phyloP scores from a whole-genome alignment of 2,113 vertebrate species.

The Boleophthalmus pectinirostris region DNA sequence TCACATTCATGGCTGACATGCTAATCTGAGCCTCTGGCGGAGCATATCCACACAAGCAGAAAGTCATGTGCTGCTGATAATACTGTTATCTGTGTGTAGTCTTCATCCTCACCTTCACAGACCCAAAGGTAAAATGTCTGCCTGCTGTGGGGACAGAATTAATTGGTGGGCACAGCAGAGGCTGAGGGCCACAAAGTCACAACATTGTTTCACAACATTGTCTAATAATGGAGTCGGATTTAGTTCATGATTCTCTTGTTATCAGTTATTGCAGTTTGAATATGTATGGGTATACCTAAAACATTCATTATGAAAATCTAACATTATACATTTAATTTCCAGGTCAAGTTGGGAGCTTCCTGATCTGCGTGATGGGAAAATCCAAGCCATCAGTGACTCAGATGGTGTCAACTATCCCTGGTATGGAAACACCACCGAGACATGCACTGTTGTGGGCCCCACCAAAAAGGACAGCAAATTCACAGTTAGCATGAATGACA shows the following conservation, averaged over 20 bases:
- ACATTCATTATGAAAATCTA: background rate
- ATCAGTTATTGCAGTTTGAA: background rate
- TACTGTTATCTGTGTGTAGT: conserved; percentile 54
- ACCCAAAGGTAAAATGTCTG: conserved; percentile 57
- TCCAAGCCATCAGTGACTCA: conserved; percentile 94
- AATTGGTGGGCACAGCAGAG: conserved; percentile 31
- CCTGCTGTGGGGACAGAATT: conserved; percentile 46
- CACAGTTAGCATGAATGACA: conserved; percentile 97
- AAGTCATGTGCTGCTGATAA: conserved; percentile 59
- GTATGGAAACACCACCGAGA: conserved; percentile 98
- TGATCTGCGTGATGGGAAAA: conserved; percentile 86
- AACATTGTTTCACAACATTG: background rate
- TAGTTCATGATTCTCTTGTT: conserved; percentile 6
- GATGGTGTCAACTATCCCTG: conserved; percentile 97
- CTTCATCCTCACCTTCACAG: conserved; percentile 47
- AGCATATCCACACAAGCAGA: conserved; percentile 44
- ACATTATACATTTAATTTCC: conserved; percentile 3
- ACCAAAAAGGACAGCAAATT: conserved; percentile 92
- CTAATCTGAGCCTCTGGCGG: conserved; percentile 57
- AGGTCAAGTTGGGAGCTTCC: conserved; percentile 99
- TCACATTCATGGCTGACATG: conserved; percentile 52
- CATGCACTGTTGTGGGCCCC: conserved; percentile 91
- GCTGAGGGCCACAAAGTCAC: conserved; percentile 8
- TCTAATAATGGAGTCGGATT: conserved; percentile 1
- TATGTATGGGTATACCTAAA: background rate